A percentile compares a stretch with the other conserved stretches of the same genome.
These are phyloP conservation scores for Onychomys arenicola DNA, from an alignment of 2,797 vertebrate genomes.

Conservation along the genomic window DNA sequence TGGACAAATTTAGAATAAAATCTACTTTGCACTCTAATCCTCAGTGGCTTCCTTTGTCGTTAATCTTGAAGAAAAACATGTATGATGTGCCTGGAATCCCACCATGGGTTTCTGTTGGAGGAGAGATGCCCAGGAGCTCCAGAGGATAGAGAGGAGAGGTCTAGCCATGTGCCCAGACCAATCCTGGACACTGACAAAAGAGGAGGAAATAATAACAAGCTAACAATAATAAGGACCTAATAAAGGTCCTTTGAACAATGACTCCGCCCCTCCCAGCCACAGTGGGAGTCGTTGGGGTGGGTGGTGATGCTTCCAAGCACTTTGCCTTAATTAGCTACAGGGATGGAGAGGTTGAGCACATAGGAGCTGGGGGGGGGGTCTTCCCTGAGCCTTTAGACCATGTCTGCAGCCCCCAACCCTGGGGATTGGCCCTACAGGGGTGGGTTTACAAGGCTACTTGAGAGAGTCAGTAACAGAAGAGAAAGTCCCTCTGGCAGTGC, in stretches of 20 bases:
- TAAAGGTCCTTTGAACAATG: neutral
- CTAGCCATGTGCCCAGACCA: neutral
- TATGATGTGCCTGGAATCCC: slow-evolving; percentile 51
- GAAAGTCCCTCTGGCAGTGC: neutral
- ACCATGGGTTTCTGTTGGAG: neutral
- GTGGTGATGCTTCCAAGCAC: neutral
- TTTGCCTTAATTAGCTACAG: neutral
- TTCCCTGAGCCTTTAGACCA: neutral
- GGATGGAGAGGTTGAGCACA: neutral
- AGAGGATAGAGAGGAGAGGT: neutral
- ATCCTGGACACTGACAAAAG: neutral
- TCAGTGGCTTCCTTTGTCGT: slow-evolving; percentile 64
- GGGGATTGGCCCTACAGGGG: neutral
- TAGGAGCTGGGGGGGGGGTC: neutral
- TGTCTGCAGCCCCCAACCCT: neutral
- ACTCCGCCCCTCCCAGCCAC: neutral
- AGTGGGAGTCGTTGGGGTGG: neutral
- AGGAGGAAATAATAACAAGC: neutral
- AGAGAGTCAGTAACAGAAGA: neutral
- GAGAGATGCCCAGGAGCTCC: neutral
- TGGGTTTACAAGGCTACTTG: neutral
- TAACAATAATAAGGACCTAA: too few relatives aligned
- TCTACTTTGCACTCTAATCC: slow-evolving; percentile 60
- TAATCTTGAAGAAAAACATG: slow-evolving; percentile 64
- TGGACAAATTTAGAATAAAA: slow-evolving; percentile 70